Evolutionary conservation across 2,797 vertebrate genomes (phyloP), one percentile per base, ranked within the genome.

Genomic region (Bryconaethiops microstoma): DNA sequence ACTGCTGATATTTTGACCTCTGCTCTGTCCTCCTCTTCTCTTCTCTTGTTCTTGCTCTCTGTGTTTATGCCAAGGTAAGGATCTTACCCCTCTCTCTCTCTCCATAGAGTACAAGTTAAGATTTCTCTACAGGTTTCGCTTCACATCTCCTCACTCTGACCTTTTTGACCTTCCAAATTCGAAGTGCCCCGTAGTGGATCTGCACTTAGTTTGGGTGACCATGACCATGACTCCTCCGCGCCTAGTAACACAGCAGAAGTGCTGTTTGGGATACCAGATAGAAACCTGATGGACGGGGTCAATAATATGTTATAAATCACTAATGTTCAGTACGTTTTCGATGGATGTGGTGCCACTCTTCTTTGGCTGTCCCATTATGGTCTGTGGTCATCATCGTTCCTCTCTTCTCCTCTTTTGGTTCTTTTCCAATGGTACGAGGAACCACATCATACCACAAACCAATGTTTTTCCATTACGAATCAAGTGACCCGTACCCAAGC

Each of bases 11-110:
- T 91, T 89, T 92, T 93, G 90, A 93, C 86, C 87, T 92, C 84
- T 91, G 88, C 80, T 84, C 92, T 80, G 25, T 92, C 83, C 75
- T 79, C 91, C 88, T 93, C 70, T 87, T 91, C 85, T 93, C 40
- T 92, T 84, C 74, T 78, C 91, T 88, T 93, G 72, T 87, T 91
- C 85, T 93, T 88, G 89, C 92, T 92, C 92, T 92, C 90, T 92
- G 87, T 82, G 74, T 77, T 73, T 73, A 39, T 82, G 74, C 50
- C 80, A 82, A 82, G 80, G 80, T 82, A 82, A 82, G 80, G 40
- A 48, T 94, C 81, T 93, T 89, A 63, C 67, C 70, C 50, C 77
- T 77, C 23, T 82, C 52, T 67, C 85, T 82, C 77, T 76, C 90
- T 92, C 86, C 83, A 73, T 81, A 82, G 74, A 69, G 79, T 67